These are phyloP conservation scores for Machaerirhynchus nigripectus DNA, from an alignment of 2,113 vertebrate species.

Conservation along the genomic window DNA sequence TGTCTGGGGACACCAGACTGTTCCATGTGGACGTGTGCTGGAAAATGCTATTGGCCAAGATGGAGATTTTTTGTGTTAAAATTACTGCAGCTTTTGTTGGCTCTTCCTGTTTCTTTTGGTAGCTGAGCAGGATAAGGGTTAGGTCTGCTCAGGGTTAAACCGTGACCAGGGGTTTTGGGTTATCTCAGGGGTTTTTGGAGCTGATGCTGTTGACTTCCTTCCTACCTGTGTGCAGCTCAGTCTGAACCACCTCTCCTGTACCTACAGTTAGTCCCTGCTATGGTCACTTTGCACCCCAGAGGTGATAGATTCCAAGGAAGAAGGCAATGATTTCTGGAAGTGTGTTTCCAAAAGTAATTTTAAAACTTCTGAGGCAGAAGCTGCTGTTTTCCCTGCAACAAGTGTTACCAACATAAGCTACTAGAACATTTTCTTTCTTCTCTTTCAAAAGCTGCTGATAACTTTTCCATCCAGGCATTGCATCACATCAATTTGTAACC, in stretches of 20 bases:
- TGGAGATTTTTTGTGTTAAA: background rate
- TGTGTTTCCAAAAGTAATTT: background rate
- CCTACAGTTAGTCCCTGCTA: accelerated
- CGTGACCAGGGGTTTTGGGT: background rate
- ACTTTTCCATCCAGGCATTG: background rate
- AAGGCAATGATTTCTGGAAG: background rate
- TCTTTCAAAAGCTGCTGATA: background rate
- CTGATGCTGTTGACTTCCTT: background rate
- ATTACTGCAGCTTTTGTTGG: background rate
- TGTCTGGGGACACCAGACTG: background rate
- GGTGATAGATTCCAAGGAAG: background rate
- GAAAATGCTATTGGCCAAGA: background rate
- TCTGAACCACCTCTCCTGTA: accelerated
- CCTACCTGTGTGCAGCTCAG: background rate
- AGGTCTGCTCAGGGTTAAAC: background rate
- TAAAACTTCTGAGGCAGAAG: background rate
- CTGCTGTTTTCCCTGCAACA: background rate
- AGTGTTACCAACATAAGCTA: background rate
- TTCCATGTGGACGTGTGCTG: background rate
- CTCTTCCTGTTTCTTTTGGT: background rate
- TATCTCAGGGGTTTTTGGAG: background rate
- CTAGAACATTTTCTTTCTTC: background rate
- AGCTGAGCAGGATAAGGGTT: background rate
- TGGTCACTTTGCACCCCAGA: background rate
- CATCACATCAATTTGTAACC: background rate